A percentile compares a stretch with the other conserved stretches of the same genome.
Evolutionary conservation across 1,140 invertebrate genomes (phyloP).

Genomic region (Conus betulinus): DNA sequence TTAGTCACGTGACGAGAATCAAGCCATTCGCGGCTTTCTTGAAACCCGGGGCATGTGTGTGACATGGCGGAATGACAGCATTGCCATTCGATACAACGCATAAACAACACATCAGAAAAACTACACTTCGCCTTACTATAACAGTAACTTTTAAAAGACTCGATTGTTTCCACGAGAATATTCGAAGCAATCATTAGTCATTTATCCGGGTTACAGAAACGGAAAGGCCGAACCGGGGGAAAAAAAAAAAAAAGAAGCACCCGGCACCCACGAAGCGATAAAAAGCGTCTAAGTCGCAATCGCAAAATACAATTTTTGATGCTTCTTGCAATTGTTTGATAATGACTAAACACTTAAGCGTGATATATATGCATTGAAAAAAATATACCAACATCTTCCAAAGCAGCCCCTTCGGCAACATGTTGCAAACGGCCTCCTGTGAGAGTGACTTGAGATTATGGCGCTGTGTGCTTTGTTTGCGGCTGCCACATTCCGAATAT

Average conservation of each 20-base stretch:
- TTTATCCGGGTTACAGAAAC: too few species aligned
- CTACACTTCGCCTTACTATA: neutral
- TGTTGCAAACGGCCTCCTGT: neutral
- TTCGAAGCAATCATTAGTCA: too few species aligned
- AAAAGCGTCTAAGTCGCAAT: too few species aligned
- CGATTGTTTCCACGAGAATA: neutral
- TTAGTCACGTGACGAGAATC: slow-evolving; percentile 44
- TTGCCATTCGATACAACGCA: neutral
- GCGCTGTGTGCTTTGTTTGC: neutral
- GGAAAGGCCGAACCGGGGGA: too few species aligned
- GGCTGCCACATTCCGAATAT: neutral
- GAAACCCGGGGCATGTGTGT: slow-evolving; percentile 31
- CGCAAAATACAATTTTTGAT: too few species aligned
- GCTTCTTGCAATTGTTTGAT: too few species aligned
- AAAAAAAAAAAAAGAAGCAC: too few species aligned
- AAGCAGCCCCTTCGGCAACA: neutral
- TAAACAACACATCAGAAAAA: neutral
- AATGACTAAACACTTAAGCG: too few species aligned
- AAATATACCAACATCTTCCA: too few species aligned
- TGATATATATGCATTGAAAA: too few species aligned
- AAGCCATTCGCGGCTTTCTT: slow-evolving; percentile 45
- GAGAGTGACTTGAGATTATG: neutral
- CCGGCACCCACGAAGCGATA: too few species aligned
- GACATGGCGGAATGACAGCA: neutral
- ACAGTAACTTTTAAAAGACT: neutral